Base-by-base conservation (phyloP, 2,113 vertebrate genomes). In the Psilopsiagon aurifrons region DNA sequence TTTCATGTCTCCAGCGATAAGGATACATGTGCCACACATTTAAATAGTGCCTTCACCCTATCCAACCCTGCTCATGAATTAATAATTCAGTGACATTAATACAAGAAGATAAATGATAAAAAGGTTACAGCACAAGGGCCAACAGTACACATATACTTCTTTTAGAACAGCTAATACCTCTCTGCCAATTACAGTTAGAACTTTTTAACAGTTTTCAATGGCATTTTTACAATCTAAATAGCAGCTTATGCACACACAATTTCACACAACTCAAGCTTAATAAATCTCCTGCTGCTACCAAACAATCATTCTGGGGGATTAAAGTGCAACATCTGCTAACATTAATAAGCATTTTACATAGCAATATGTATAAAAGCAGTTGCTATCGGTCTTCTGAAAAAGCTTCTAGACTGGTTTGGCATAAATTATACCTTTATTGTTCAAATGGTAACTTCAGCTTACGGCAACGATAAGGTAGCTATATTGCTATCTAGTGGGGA, bases 41-140 rank as follows among this genome's bases (percentile, higher is more conserved):
- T 98, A 99, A 99, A 99, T 97, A 97, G 98, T 98, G 98, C 98
- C 98, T 98, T 99, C 98, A 97, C 97, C 97, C 97, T 94, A 96
- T 95, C 97, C 96, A 97, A 96, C 97, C 96, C 91, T 84, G 94
- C 95, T 98, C 97, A 98, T 98, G 98, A 99, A 98, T 99, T 99
- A 99, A 99, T 98, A 98, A 98, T 99, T 98, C 98, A 98, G 97
- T 99, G 99, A 99, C 98, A 99, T 99, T 99, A 99, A 99, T 99
- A 99, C 98, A 98, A 98, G 97, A 98, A 98, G 98, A 99, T 99
- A 98, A 99, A 99, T 97, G 98, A 98, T 98, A 98, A 98, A 98
- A 98, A 98, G 98, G 98, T 98, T 98, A 98, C 98, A 97, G 96
- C 91, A 79, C 94, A 96, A 94, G 97, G 97, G 97, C 98, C 97